These are phyloP conservation scores for Acrocyrtus sp. DNA, from an alignment of 2,888 invertebrate genomes.

Conservation along the genomic window DNA sequence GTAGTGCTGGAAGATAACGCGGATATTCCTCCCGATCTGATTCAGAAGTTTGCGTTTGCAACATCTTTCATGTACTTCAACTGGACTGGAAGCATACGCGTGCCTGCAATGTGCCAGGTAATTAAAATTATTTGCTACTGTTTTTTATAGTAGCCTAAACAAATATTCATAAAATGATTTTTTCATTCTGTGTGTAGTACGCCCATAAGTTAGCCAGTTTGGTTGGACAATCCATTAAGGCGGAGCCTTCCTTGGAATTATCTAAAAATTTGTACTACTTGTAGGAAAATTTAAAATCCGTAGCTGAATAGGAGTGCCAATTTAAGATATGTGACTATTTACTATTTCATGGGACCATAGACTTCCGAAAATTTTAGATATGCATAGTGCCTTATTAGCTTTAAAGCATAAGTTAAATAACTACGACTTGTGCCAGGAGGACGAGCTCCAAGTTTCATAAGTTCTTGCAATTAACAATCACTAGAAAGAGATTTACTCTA, in stretches of 20 bases:
- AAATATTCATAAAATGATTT: neutral
- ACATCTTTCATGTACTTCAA: constrained; percentile 94
- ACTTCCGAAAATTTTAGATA: too few relatives aligned
- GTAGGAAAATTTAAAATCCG: constrained; percentile 25
- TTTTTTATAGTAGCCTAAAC: neutral
- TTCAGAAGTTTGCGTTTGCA: constrained; percentile 87
- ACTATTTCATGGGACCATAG: too few relatives aligned
- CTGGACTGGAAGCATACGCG: constrained; percentile 92
- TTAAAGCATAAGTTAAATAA: too few relatives aligned
- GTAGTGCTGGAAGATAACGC: constrained; percentile 80
- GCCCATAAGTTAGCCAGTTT: constrained; percentile 92
- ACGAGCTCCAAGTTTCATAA: too few relatives aligned
- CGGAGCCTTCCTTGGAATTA: constrained; percentile 35
- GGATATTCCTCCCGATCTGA: constrained; percentile 78
- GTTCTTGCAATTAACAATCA: too few relatives aligned
- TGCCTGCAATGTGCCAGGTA: constrained; percentile 86
- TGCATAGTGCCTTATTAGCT: too few relatives aligned
- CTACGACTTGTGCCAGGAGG: too few relatives aligned
- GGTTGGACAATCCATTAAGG: constrained; percentile 79
- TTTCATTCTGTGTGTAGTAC: constrained; percentile 72
- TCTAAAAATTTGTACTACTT: constrained; percentile 52
- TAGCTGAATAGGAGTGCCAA: too few relatives aligned
- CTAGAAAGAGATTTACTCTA: too few relatives aligned
- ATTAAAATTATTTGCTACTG: neutral
- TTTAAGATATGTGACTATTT: too few relatives aligned